Base-by-base conservation (phyloP, 1,140 invertebrate species). In the Drosophila neocordata region DNA sequence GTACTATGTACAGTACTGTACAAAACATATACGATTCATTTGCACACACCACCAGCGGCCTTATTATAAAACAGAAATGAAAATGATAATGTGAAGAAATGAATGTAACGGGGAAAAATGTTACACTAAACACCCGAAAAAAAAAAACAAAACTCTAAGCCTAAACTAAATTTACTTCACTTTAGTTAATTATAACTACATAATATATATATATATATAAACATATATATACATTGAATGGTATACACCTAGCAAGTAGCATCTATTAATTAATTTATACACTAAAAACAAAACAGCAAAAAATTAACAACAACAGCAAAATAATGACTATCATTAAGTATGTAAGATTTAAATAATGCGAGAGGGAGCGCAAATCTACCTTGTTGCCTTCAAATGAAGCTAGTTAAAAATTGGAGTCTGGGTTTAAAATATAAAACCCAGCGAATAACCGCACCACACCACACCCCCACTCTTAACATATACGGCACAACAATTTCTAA, bases 321-420 rank as follows among this genome's bases (percentile, higher is more conserved):
- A 55, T 73, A 78, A 82, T 85, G 82, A 20, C 15, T 48, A 48
- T 48, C 15, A 9, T 48, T 48, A 48, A 48, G 41, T 48, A 48
- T 48, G 41, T 48, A 48, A 48, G 41, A 48, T 48, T 48, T 81
- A 75, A 70, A 81, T 77, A 66, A 77, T 82, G 75, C 71, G 75
- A 57, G 67, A 70, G 41, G 58, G 55, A 69, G 71, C 78, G 83
- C 82, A 78, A 61, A 89, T 87, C 89, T 89, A 90, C 89, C 89
- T 90, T 90, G 89, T 90, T 90, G 89, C 89, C 89, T 90, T 90
- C 89, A 90, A 89, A 90, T 89, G 89, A 90, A 90, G 89, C 89
- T 90, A 90, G 89, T 89, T 89, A 73, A 89, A 89, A 73, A 66
- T 76, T 44, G 59, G 73, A 55, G 72, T 69, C 65, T 76, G 73